These are phyloP conservation scores for Crotalus adamanteus DNA, from an alignment of 2,797 vertebrate genomes.

Conservation along the genomic window DNA sequence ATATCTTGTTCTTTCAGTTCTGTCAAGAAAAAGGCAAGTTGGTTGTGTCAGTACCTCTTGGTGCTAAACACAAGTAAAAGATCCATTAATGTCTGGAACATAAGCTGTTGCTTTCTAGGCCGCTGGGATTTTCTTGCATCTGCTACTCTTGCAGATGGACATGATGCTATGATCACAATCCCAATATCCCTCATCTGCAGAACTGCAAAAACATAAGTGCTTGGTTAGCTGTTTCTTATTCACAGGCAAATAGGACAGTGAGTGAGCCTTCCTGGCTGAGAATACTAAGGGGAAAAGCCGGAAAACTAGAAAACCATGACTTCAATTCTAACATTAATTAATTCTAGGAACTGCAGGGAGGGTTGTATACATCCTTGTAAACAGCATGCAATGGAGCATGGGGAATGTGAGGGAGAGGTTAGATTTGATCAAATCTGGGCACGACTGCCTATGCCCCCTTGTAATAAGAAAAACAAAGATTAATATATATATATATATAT, in stretches of 20 bases:
- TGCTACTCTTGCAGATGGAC: slow-evolving; percentile 50
- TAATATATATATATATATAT: neutral
- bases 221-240: slow-evolving; percentile 6
- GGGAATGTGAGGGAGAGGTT: neutral
- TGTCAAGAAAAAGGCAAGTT: slow-evolving; percentile 54
- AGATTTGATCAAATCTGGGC: neutral
- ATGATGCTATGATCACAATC: slow-evolving; percentile 12
- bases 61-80: slow-evolving; percentile 55
- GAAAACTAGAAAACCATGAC: neutral
- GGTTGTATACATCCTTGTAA: neutral
- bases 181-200: slow-evolving; percentile 15
- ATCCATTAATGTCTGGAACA: slow-evolving; percentile 64
- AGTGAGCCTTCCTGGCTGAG: neutral
- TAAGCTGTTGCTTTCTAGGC: slow-evolving; percentile 62
- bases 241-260: neutral
- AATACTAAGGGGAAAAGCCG: neutral
- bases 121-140: slow-evolving; percentile 50
- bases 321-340: neutral
- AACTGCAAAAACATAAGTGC: neutral
- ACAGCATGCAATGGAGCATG: neutral
- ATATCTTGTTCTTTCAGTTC: slow-evolving; percentile 38
- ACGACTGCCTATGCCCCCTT: neutral
- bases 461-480: neutral
- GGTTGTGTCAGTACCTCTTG: slow-evolving; percentile 47
- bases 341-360: neutral